These are phyloP conservation scores for Mythimna impura DNA, from an alignment of 2,888 invertebrate species.

Conservation along the genomic window DNA sequence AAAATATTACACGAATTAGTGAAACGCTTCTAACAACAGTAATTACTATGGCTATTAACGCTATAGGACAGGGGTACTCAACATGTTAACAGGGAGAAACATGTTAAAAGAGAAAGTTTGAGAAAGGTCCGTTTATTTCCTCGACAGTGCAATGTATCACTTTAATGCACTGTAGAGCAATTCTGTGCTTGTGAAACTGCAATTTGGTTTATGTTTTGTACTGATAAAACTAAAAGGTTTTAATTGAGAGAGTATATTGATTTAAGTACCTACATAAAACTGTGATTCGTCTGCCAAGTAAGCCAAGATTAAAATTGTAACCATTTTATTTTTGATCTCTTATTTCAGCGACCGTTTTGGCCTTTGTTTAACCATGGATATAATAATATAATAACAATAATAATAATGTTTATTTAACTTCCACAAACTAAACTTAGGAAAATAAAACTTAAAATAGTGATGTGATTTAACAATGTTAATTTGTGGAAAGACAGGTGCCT, in stretches of 20 bases:
- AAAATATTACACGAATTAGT: constrained; percentile 62
- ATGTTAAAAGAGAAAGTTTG: constrained; percentile 56
- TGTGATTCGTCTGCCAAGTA: not conserved
- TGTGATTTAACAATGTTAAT: too few species aligned
- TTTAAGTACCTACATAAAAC: not conserved
- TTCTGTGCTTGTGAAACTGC: constrained; percentile 41
- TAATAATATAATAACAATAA: too few species aligned
- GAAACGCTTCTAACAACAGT: constrained; percentile 60
- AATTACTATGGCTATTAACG: constrained; percentile 59
- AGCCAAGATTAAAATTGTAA: not conserved
- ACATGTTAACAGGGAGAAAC: constrained; percentile 43
- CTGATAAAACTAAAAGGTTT: constrained; percentile 37
- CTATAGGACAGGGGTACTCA: constrained; percentile 57
- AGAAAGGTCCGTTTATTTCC: constrained; percentile 53
- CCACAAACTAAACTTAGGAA: too few species aligned
- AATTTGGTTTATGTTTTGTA: constrained; percentile 47
- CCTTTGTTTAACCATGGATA: not conserved
- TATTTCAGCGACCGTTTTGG: not conserved
- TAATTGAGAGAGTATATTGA: constrained; percentile 38
- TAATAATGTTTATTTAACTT: too few species aligned
- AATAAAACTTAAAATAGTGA: too few species aligned
- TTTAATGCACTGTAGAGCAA: constrained; percentile 47
- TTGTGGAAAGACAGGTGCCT: too few species aligned
- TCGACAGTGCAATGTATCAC: constrained; percentile 49
- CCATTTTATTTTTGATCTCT: not conserved